phyloP scores from a whole-genome alignment of 2,113 vertebrate genomes.

The Chrysemys picta region DNA sequence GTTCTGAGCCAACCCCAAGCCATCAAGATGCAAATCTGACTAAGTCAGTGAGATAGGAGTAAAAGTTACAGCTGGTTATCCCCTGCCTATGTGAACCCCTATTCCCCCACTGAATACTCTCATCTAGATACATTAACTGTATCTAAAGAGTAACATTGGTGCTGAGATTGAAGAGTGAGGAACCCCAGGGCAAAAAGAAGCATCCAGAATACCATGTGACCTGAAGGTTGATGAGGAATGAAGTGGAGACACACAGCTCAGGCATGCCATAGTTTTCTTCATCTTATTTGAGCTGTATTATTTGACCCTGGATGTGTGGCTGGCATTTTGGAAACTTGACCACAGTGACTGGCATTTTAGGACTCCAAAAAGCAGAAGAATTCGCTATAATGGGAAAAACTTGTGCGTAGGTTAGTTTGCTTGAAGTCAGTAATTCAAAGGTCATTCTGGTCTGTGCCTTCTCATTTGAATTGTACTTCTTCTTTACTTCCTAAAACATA shows the following conservation, averaged over 20 bases:
- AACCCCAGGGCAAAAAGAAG: neutral
- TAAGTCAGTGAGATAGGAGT: neutral
- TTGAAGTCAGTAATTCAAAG: neutral
- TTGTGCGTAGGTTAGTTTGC: neutral
- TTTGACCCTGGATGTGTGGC: neutral
- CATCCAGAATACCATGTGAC: neutral
- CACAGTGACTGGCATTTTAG: neutral
- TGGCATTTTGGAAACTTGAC: neutral
- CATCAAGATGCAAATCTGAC: neutral
- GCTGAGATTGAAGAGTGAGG: neutral
- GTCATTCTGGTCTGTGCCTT: neutral
- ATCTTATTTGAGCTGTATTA: neutral
- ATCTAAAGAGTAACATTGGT: neutral
- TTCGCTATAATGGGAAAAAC: neutral
- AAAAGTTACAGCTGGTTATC: neutral
- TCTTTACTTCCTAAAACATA: neutral
- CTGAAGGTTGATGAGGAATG: neutral
- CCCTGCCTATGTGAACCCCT: neutral
- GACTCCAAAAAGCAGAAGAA: conserved; percentile 2
- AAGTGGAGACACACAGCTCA: neutral
- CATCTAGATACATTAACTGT: neutral
- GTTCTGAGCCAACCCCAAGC: neutral
- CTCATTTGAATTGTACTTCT: neutral
- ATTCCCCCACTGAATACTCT: neutral
- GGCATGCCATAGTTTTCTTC: neutral